Conservation (phyloP, 2,888 invertebrate genomes). For the Melanophora roralis region DNA sequence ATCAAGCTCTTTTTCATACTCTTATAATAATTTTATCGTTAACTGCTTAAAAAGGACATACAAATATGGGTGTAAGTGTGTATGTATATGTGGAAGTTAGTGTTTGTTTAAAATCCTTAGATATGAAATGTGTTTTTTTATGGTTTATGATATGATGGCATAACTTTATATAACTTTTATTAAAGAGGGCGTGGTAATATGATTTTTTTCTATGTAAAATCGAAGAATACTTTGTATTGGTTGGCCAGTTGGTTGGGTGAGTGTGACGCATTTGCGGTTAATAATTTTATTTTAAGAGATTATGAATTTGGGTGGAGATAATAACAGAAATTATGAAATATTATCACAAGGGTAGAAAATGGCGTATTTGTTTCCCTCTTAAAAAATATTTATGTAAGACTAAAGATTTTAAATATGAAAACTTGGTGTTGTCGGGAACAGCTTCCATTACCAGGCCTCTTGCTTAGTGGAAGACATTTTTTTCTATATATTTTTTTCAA, state of each 20-base stretch:
- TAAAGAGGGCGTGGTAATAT: conserved; percentile 55
- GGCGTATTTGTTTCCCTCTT: conserved; percentile 12
- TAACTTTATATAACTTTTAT: conserved; percentile 58
- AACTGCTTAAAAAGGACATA: conserved; percentile 33
- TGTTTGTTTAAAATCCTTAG: conserved; percentile 26
- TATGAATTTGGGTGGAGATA: conserved; percentile 39
- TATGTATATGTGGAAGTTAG: conserved; percentile 10
- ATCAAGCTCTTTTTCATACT: conserved; percentile 37
- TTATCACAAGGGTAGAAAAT: conserved; percentile 53
- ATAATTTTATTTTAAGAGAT: conserved; percentile 43
- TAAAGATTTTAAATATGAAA: no score
- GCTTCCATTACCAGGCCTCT: no score
- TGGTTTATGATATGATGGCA: conserved; percentile 59
- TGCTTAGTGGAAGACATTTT: no score
- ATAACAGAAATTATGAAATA: conserved; percentile 47
- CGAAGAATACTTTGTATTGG: conserved; percentile 14
- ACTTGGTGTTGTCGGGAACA: no score
- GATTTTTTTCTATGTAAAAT: not conserved
- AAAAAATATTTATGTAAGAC: not conserved
- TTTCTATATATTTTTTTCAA: no score
- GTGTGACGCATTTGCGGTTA: conserved; percentile 47
- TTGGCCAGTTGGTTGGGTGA: conserved; percentile 25
- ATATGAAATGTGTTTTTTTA: conserved; percentile 49
- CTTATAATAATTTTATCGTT: conserved; percentile 18
- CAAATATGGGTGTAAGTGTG: conserved; percentile 33